These are phyloP conservation scores for Pseudocheirus occidentalis DNA, from an alignment of 2,797 vertebrate species.

Conservation along the genomic window DNA sequence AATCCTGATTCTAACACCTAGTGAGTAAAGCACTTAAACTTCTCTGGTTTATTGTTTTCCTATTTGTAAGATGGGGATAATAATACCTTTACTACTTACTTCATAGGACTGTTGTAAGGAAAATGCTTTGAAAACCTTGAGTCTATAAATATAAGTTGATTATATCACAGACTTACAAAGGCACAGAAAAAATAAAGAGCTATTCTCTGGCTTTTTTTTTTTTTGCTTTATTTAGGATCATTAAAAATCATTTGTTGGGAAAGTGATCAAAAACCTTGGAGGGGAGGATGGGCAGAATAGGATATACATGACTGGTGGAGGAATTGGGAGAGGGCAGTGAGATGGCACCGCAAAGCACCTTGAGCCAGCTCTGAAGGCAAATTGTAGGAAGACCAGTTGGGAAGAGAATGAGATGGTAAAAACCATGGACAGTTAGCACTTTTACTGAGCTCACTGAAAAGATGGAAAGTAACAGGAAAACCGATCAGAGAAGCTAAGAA, in stretches of 20 bases:
- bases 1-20: background rate
- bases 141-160: background rate
- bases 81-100: background rate
- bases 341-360: background rate
- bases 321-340: background rate
- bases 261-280: background rate
- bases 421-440: background rate
- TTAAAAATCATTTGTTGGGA: background rate
- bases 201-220: background rate
- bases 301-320: background rate
- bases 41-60: background rate
- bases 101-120: background rate
- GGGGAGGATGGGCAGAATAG: background rate
- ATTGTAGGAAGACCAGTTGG: background rate
- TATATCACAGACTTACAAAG: background rate
- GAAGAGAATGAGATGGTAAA: background rate
- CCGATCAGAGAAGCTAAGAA: background rate
- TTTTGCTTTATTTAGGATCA: background rate
- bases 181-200: background rate
- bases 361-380: background rate
- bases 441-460: background rate
- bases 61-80: background rate
- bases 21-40: background rate
- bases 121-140: background rate
- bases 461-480: background rate